Base-by-base conservation (phyloP, 2,888 invertebrate species). In the Abrostola tripartita region DNA sequence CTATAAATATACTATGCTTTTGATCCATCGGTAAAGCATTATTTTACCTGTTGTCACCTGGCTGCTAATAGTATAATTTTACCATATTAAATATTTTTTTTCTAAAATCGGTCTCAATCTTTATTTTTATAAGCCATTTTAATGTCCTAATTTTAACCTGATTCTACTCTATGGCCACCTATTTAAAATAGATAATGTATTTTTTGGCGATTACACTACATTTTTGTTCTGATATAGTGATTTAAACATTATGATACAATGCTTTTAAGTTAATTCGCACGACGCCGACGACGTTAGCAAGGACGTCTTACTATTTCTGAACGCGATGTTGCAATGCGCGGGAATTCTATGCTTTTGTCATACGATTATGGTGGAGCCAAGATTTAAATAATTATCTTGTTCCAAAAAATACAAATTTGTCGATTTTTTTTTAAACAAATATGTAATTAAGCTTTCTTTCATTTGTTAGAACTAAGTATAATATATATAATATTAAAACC, bases 251-350 rank as follows among this genome's bases (percentile, higher is more conserved):
- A 52, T 50, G 57, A 9, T 55, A 55, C n/a, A 56, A 57, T 60
- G 37, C 36, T 41, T 64, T 52, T 38, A 52, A 66, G 59, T 78
- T 80, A 78, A 76, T 82, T 82, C 70, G 75, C 76, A 74, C 68
- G 60, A 61, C 24, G 24, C 24, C 24, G 24, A 24, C 24, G 24
- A 24, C 61, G 58, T 62, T 54, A 57, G 56, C 90, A 90, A 90
- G 90, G 90, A 84, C 90, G 80, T 57, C 65, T 69, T 58, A 82
- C 88, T 91, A 91, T 91, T 91, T 90, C 85, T 85, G 87, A 86
- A 84, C 84, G 82, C 58, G 69, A 78, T 91, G 85, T 87, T 83
- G 87, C 76, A 90, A 88, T 82, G 78, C 81, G 86, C 85, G 85
- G 83, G 86, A 84, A 86, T 82, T 83, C 76, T 56, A 73, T 55